Base-by-base conservation (phyloP, 2,888 invertebrate species). In the Drosophila barbarae region DNA sequence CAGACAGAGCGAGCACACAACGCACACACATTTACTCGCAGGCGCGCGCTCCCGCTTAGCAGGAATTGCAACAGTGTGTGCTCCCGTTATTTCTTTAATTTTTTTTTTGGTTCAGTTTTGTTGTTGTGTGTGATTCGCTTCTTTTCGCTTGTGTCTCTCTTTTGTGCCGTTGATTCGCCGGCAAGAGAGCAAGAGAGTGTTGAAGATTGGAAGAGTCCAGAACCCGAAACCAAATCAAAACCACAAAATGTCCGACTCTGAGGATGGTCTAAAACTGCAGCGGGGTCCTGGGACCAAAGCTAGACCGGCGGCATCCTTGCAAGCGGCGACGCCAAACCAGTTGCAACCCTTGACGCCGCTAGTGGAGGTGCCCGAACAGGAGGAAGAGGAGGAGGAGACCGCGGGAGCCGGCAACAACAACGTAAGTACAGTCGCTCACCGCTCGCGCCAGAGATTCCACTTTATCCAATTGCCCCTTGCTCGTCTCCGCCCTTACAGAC, bases 401-500 rank as follows among this genome's bases (percentile, higher is more conserved):
- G 55, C 59, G 50, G 28, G 60, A 60, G 60, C 32, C 65, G 44
- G 47, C 64, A 51, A 42, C 53, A 76, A 65, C 51, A 76, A 81
- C 54, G 78, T 79, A 58, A 79, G 78, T 79, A 84, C 76, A 81
- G 76, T 71, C 69, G 51, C 47, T 12, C 44, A 28, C 15, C 38
- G 21, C 35, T 21, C 12, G 13, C 36, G n/a, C 7, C 21, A 32
- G 38, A 38, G 21, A n/a, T 21, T 23, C 18, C 12, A 5, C 1
- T 21, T 18, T 2, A n/a, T 26, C 42, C 39, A 21, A 4, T 42
- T 26, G 7, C 7, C 30, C 12, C 7, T 13, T 5, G 23, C 46
- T 13, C 10, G 3, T n/a, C 3, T 21, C 18, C 32, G 18, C 23
- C 50, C 1, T 44, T 85, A 30, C 76, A 89, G 89, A 89, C 89